phyloP scores from a whole-genome alignment of 2,888 invertebrate species.

The Zeuzera pyrina region DNA sequence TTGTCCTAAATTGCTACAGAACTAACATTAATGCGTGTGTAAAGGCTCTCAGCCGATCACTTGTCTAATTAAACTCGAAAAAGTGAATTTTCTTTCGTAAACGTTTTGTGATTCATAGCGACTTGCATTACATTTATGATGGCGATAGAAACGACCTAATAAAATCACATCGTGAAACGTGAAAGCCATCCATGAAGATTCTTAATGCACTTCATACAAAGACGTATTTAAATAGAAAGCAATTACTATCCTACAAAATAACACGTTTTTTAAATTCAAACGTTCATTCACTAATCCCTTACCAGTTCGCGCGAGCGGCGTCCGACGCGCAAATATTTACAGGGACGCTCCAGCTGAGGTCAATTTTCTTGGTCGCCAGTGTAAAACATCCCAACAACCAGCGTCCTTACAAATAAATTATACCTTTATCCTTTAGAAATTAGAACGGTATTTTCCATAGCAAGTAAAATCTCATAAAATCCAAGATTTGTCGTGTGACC shows the following conservation, averaged over 20 bases:
- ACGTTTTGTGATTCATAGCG: too few relatives aligned
- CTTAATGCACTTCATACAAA: too few relatives aligned
- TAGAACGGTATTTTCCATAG: constrained; percentile 15
- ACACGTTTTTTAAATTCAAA: constrained; percentile 13
- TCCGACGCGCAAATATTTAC: constrained; percentile 63
- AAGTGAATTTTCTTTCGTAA: too few relatives aligned
- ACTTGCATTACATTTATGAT: too few relatives aligned
- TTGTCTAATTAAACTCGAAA: too few relatives aligned
- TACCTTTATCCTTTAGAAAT: constrained; percentile 9
- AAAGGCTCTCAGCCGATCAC: too few relatives aligned
- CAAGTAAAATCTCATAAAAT: constrained; percentile 7
- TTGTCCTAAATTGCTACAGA: too few relatives aligned
- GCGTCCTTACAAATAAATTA: constrained; percentile 9
- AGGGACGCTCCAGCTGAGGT: constrained; percentile 61
- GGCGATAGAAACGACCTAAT: too few relatives aligned
- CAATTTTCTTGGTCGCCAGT: constrained; percentile 41
- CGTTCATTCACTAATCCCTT: constrained; percentile 50
- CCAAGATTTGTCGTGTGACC: constrained; percentile 8
- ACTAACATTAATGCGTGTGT: too few relatives aligned
- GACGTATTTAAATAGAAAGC: too few relatives aligned
- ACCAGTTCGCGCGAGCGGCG: constrained; percentile 49
- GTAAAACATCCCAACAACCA: constrained; percentile 27
- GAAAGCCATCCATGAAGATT: too few relatives aligned
- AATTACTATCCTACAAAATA: constrained; percentile 1
- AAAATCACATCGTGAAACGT: too few relatives aligned